Evolutionary conservation across 1,140 invertebrate species (phyloP).

Genomic region (Episyrphus balteatus): DNA sequence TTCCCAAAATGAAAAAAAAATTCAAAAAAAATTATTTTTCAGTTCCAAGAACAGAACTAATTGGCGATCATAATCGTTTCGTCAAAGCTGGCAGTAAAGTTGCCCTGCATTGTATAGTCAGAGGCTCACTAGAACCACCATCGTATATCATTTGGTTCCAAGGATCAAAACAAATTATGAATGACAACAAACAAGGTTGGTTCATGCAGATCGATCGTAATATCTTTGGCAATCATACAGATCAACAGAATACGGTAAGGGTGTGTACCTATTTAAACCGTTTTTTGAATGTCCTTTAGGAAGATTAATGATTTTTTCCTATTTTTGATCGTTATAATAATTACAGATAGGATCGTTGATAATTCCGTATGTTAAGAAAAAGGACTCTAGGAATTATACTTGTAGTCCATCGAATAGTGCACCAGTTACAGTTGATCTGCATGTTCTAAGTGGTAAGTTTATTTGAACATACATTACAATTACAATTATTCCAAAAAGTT

Average conservation of each 20-base stretch:
- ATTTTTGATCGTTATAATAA: conserved; percentile 1
- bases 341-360: conserved; percentile 42
- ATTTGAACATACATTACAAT: not conserved
- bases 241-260: conserved; percentile 33
- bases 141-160: conserved; percentile 51
- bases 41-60: conserved; percentile 49
- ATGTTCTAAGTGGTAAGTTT: conserved; percentile 35
- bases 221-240: conserved; percentile 28
- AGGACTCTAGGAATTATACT: conserved; percentile 35
- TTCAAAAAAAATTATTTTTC: conserved; percentile 1
- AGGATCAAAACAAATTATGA: conserved; percentile 52
- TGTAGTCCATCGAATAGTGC: conserved; percentile 35
- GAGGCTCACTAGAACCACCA: conserved; percentile 46
- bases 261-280: not conserved
- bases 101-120: conserved; percentile 46
- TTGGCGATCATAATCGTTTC: conserved; percentile 45
- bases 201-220: conserved; percentile 33
- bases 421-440: conserved; percentile 31
- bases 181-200: conserved; percentile 28
- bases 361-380: conserved; percentile 51
- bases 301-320: not conserved
- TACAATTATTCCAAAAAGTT: not conserved
- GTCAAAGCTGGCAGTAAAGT: conserved; percentile 50
- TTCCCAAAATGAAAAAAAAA: not conserved
- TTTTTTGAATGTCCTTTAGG: not conserved